Conservation (phyloP, 2,113 vertebrate genomes). For the Bagarius yarrelli region DNA sequence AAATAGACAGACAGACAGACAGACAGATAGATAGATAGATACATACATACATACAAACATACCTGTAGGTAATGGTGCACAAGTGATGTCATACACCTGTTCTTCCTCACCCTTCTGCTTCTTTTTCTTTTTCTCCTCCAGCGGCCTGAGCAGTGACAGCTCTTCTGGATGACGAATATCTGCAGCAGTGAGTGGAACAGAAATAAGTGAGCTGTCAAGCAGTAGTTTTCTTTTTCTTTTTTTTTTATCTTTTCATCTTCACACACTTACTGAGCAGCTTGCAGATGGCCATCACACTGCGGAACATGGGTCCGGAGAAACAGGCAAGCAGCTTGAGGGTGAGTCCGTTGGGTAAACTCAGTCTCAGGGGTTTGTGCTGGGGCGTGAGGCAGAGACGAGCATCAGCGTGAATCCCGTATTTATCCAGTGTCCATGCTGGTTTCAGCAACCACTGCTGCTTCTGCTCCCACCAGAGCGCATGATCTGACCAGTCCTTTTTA, state of each 20-base stretch:
- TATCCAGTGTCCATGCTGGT: constrained; percentile 76
- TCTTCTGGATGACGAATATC: constrained; percentile 76
- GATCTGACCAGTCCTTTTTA: constrained; percentile 77
- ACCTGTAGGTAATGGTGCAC: constrained; percentile 61
- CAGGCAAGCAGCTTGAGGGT: constrained; percentile 61
- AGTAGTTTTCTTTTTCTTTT: not conserved
- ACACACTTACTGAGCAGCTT: constrained; percentile 62
- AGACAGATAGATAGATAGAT: not conserved
- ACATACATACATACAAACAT: not conserved
- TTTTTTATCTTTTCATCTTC: not conserved
- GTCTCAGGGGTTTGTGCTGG: constrained; percentile 69
- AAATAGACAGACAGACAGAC: not conserved
- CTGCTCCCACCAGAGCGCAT: constrained; percentile 82
- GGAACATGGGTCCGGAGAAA: constrained; percentile 74
- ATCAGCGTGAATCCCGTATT: constrained; percentile 73
- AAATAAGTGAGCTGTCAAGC: not conserved
- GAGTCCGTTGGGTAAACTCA: constrained; percentile 68
- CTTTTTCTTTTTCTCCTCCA: constrained; percentile 72
- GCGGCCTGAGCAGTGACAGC: constrained; percentile 70
- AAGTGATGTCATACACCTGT: constrained; percentile 68
- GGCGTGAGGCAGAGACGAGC: constrained; percentile 70
- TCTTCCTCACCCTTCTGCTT: constrained; percentile 64
- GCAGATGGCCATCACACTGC: constrained; percentile 68
- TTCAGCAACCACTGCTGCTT: constrained; percentile 74
- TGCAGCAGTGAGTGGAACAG: constrained; percentile 36